Evolutionary conservation across 2,113 vertebrate genomes (phyloP).

Genomic region (Ageneiosus marmoratus): DNA sequence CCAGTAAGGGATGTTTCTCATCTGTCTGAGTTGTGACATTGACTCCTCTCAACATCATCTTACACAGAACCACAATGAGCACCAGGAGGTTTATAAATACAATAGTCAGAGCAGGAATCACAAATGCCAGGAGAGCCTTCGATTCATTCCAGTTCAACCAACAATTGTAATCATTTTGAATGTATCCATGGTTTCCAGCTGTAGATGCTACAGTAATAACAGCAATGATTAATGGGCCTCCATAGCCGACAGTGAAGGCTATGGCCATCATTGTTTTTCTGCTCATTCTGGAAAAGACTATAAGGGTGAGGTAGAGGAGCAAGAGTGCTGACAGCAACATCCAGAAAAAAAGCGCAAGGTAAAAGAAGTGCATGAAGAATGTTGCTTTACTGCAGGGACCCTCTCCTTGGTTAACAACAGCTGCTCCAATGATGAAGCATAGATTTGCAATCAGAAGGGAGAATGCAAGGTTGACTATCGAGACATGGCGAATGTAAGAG

Average conservation of each 20-base stretch:
- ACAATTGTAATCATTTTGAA: slow-evolving; percentile 66
- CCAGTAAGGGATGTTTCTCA: slow-evolving; percentile 30
- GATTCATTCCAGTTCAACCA: slow-evolving; percentile 84
- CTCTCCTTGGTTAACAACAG: slow-evolving; percentile 42
- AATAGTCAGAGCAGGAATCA: slow-evolving; percentile 78
- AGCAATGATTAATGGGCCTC: slow-evolving; percentile 79
- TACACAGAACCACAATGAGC: slow-evolving; percentile 76
- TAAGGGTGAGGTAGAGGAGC: slow-evolving; percentile 79
- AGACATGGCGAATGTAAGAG: slow-evolving; percentile 82
- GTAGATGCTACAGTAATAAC: slow-evolving; percentile 78
- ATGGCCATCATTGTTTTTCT: slow-evolving; percentile 72
- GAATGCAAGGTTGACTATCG: slow-evolving; percentile 80
- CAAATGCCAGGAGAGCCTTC: slow-evolving; percentile 75
- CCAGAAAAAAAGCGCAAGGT: slow-evolving; percentile 90
- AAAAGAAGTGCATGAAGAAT: slow-evolving; percentile 87
- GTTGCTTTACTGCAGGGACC: slow-evolving; percentile 72
- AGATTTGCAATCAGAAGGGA: slow-evolving; percentile 77
- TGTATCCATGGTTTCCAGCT: slow-evolving; percentile 69
- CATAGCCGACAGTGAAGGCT: slow-evolving; percentile 80
- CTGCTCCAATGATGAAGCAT: slow-evolving; percentile 78
- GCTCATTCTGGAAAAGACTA: slow-evolving; percentile 79
- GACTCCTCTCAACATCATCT: slow-evolving; percentile 72
- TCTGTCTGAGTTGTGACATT: slow-evolving; percentile 61
- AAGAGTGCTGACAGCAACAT: slow-evolving; percentile 75
- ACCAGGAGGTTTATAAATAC: slow-evolving; percentile 79